Base-by-base conservation (phyloP, 2,888 invertebrate species). In the Germaria angustata region DNA sequence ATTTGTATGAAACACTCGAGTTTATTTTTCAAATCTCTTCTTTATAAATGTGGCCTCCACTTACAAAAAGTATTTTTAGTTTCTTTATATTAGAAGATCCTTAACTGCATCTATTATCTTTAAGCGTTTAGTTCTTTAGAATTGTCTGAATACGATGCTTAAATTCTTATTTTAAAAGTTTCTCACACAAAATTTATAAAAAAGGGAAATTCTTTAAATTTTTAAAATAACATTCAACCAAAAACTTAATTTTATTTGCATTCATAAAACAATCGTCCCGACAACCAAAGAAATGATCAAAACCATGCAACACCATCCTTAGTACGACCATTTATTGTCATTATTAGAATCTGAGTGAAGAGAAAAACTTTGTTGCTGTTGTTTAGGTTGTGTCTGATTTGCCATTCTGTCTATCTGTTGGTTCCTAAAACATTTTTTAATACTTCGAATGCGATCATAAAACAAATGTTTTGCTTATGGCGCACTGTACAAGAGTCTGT, bases 221-320 rank as follows among this genome's bases (percentile, higher is more conserved):
- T 57, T 46, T 22, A 36, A 49, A 73, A 28, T 15, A 77, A 69
- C 69, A 24, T 39, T 55, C 55, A 53, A 46, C 44, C 11, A 39
- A 41, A 63, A 63, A 39, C 53, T 75, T 22, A 55, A 69, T 69
- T 75, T 75, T 49, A 80, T 80, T 80, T 75, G 80, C 80, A 75
- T 80, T 80, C 32, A 61, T 53, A 61, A 61, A 80, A 63, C 55
- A 20, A 63, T 57, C 69, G n/a, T n/a, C n/a, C n/a, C n/a, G n/a
- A n/a, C n/a, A n/a, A 44, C 32, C 8, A 63, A 51, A 9, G 20
- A 51, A 34, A 32, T n/a, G 34, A 55, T 63, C 22, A 32, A n/a
- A n/a, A 6, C 28, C 28, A 28, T 5, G 4, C 20, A 32, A 9
- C 5, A 20, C 22, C 44, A 24, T 55, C 13, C 3, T 11, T 34